Base-by-base conservation (phyloP, 1,140 invertebrate genomes). In the Phenacoccus solenopsis region DNA sequence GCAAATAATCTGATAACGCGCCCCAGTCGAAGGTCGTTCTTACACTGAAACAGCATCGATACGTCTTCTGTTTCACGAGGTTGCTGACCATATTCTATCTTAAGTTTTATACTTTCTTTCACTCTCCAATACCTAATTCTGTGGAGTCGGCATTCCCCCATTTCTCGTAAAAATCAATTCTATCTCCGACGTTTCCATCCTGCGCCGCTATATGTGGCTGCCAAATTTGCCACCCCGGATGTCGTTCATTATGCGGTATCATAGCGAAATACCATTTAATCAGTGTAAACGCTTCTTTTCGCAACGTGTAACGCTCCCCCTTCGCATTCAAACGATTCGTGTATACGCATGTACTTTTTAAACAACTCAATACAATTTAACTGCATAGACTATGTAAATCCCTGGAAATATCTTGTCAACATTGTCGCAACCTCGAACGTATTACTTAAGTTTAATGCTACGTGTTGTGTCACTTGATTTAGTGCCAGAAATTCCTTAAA, bases 401-500 rank as follows among this genome's bases (percentile, higher is more conserved):
- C 38, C 38, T 49, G 20, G 38, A 49, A 49, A 49, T 49, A 49
- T 49, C 38, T 49, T 49, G 38, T 49, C 38, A 49, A 49, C 38
- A 49, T 49, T 49, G 38, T 49, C 38, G 38, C 38, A 49, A 49
- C 38, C 38, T n/a, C 38, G 38, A 49, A 49, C 16, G 38, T 49
- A 16, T 49, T 49, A 49, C 38, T 49, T 49, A n/a, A 49, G 38
- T n/a, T 49, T 49, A 49, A 49, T 49, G 16, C 38, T 49, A 49
- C 38, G 38, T 49, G 38, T 49, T 49, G 38, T 49, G 38, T 49
- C 38, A 49, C 38, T 49, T 49, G 38, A 49, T 49, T 49, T 49
- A 49, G 38, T 49, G 38, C 38, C 38, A 49, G 38, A 10, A 49
- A 49, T 9, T 49, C 12, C 38, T 16, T n/a, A 49, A n/a, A 49